Conservation (phyloP, 2,888 invertebrate species). For the Amphipyra tragopoginis region DNA sequence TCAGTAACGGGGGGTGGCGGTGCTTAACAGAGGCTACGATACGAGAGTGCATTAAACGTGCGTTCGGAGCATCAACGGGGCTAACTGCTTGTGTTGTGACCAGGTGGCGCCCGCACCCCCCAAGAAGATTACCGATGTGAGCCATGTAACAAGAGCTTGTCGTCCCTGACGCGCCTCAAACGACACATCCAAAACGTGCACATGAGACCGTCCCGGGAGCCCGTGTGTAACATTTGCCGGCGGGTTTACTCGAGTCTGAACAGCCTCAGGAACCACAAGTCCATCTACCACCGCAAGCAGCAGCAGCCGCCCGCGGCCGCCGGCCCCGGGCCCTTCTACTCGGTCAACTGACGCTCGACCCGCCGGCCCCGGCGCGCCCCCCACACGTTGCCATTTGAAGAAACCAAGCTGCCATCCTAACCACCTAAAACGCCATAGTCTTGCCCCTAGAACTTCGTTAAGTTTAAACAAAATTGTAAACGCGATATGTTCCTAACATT, state of each 20-base stretch:
- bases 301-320: slow-evolving; percentile 88
- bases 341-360: slow-evolving; percentile 84
- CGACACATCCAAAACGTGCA: slow-evolving; percentile 97
- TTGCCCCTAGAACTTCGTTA: slow-evolving; percentile 87
- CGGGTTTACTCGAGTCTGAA: slow-evolving; percentile 97
- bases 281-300: slow-evolving; percentile 97
- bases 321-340: slow-evolving; percentile 82
- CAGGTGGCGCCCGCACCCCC: slow-evolving; percentile 93
- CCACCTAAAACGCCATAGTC: slow-evolving; percentile 88
- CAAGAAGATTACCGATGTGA: slow-evolving; percentile 97
- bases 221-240: slow-evolving; percentile 97
- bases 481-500: slow-evolving; percentile 89
- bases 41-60: slow-evolving; percentile 89
- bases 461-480: slow-evolving; percentile 79
- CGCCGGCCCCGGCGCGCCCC: slow-evolving; percentile 54
- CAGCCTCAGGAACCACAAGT: slow-evolving; percentile 97
- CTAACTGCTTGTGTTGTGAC: slow-evolving; percentile 90
- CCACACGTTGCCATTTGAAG: slow-evolving; percentile 80
- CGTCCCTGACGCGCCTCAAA: slow-evolving; percentile 96
- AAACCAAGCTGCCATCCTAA: slow-evolving; percentile 85
- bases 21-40: slow-evolving; percentile 88
- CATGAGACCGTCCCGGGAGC: slow-evolving; percentile 96
- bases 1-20: slow-evolving; percentile 87
- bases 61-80: slow-evolving; percentile 86
- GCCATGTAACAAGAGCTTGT: slow-evolving; percentile 97